A percentile compares a stretch with the other conserved stretches of the same genome.
These are phyloP conservation scores for Sciurus carolinensis DNA, from an alignment of 2,797 vertebrate genomes.

Conservation along the genomic window DNA sequence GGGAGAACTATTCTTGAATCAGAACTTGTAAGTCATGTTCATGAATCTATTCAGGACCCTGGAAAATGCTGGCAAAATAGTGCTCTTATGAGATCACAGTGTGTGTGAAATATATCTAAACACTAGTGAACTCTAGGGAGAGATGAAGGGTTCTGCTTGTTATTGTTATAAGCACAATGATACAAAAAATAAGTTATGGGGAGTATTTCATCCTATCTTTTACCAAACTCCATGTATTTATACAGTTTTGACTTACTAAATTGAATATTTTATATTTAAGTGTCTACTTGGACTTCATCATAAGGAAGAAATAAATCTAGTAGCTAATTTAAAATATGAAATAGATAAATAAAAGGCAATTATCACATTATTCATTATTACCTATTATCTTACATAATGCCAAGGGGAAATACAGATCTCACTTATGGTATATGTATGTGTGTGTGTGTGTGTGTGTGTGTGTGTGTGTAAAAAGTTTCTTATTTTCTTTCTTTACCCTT, in stretches of 20 bases:
- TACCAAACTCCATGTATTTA: not conserved
- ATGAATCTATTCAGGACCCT: not conserved
- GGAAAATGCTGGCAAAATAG: not conserved
- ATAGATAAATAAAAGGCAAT: conserved; percentile 24
- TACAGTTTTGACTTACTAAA: not conserved
- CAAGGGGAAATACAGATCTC: not conserved
- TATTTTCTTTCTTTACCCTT: not conserved
- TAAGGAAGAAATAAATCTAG: not conserved
- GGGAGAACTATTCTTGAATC: not conserved
- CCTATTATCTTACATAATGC: not conserved
- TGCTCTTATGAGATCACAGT: not conserved
- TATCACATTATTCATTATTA: not conserved
- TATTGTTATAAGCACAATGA: not conserved
- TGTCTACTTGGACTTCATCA: not conserved
- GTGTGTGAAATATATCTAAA: not conserved
- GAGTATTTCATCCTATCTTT: not conserved
- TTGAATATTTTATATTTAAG: conserved; percentile 41
- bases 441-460: too few species aligned
- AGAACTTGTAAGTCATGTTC: not conserved
- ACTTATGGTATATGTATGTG: not conserved
- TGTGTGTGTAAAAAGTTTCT: not conserved
- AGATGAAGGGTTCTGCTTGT: not conserved
- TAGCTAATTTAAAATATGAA: not conserved
- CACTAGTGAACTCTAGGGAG: not conserved
- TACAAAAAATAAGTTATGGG: not conserved